phyloP scores from a whole-genome alignment of 1,140 invertebrate genomes.

The Achroia grisella region DNA sequence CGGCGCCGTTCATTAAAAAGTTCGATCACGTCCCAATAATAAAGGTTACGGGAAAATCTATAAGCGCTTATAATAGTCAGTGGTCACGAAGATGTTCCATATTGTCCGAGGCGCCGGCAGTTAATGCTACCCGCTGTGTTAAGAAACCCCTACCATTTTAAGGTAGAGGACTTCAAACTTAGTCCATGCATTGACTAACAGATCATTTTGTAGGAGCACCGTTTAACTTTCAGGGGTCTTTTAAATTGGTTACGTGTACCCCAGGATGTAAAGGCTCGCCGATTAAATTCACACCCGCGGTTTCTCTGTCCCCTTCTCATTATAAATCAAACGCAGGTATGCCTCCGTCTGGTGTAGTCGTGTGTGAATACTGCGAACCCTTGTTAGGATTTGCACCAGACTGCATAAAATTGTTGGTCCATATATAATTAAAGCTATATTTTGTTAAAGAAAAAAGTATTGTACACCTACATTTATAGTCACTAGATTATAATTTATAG shows the following conservation, averaged over 20 bases:
- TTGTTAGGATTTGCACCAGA: slow-evolving; percentile 22
- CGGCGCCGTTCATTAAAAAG: slow-evolving; percentile 38
- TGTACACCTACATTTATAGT: not conserved
- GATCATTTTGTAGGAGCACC: not conserved
- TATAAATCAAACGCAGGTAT: slow-evolving; percentile 70
- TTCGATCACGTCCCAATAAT: slow-evolving; percentile 37
- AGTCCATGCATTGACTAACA: slow-evolving; percentile 4
- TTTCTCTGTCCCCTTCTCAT: slow-evolving; percentile 54
- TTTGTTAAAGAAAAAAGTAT: not conserved
- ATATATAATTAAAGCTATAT: not conserved
- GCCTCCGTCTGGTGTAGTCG: slow-evolving; percentile 46
- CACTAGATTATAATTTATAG: not conserved
- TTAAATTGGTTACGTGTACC: slow-evolving; percentile 23
- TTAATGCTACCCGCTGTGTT: slow-evolving; percentile 49
- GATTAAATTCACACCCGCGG: slow-evolving; percentile 52
- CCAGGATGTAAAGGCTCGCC: slow-evolving; percentile 34
- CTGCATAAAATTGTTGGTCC: not conserved
- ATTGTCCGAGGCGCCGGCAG: slow-evolving; percentile 42
- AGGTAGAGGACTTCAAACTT: slow-evolving; percentile 13
- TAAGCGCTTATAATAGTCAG: slow-evolving; percentile 50
- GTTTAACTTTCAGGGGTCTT: slow-evolving; percentile 16
- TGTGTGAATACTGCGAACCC: slow-evolving; percentile 32
- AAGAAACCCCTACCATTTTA: slow-evolving; percentile 28
- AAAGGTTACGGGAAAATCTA: slow-evolving; percentile 31
- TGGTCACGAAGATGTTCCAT: slow-evolving; percentile 49